Evolutionary conservation across 2,797 vertebrate species (phyloP).

Genomic region (Neopelma chrysocephalum): DNA sequence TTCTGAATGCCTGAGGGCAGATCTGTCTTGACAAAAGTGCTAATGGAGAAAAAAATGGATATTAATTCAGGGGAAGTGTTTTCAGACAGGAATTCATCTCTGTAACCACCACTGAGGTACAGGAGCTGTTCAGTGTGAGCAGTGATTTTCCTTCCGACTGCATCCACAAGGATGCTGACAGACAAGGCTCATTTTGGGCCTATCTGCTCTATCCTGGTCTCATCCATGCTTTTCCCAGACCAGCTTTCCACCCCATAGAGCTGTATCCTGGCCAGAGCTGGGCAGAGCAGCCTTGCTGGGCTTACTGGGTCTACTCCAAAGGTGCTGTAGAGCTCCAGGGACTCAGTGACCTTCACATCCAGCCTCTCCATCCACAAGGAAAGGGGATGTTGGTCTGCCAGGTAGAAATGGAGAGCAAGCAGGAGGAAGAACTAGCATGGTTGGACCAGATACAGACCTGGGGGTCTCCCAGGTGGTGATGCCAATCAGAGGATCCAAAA

Average conservation of each 20-base stretch:
- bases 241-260: background rate
- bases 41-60: background rate
- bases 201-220: background rate
- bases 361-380: conserved; percentile 78
- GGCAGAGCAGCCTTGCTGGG: conserved; percentile 57
- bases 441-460: background rate
- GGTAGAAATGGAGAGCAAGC: background rate
- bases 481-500: background rate
- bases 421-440: background rate
- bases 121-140: rapidly evolving
- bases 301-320: conserved; percentile 78
- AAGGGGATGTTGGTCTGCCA: background rate
- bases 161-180: background rate
- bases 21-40: background rate
- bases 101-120: background rate
- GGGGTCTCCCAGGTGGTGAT: background rate
- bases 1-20: background rate
- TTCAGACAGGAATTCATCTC: background rate
- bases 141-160: background rate
- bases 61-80: background rate
- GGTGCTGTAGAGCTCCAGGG: conserved; percentile 75
- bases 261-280: background rate
- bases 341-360: conserved; percentile 75
- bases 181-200: background rate
- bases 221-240: background rate